A percentile compares a stretch with the other conserved stretches of the same genome.
phyloP scores from a whole-genome alignment of 2,113 vertebrate species.

The Chiloscyllium plagiosum region DNA sequence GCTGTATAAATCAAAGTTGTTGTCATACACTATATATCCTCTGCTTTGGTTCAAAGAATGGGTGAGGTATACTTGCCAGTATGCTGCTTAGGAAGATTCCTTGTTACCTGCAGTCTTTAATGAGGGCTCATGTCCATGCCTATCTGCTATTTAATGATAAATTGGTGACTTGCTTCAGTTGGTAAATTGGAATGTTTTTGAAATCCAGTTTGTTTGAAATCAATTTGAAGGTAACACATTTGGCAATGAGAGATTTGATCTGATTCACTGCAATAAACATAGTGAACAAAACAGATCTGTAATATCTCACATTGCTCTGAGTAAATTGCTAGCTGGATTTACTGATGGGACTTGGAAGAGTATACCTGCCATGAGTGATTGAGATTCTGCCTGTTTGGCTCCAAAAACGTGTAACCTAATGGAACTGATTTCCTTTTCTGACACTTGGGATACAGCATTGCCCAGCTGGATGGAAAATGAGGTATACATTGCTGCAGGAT shows the following conservation, averaged over 20 bases:
- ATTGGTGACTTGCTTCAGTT: background rate
- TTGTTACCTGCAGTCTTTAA: background rate
- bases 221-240: background rate
- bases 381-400: background rate
- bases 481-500: background rate
- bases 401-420: too few species aligned
- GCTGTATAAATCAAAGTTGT: too few species aligned
- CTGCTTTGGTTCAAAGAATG: too few species aligned
- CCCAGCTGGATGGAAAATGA: background rate
- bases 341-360: background rate
- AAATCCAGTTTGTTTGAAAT: background rate
- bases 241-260: background rate
- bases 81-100: background rate
- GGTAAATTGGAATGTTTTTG: background rate
- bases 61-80: too few species aligned
- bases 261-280: background rate
- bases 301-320: background rate
- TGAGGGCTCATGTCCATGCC: background rate
- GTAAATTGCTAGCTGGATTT: background rate
- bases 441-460: background rate
- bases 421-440: background rate
- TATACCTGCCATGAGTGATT: background rate
- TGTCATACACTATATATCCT: too few species aligned
- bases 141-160: background rate
- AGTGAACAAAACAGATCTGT: background rate